phyloP scores from a whole-genome alignment of 1,140 invertebrate species.

The Lethocerus indicus region DNA sequence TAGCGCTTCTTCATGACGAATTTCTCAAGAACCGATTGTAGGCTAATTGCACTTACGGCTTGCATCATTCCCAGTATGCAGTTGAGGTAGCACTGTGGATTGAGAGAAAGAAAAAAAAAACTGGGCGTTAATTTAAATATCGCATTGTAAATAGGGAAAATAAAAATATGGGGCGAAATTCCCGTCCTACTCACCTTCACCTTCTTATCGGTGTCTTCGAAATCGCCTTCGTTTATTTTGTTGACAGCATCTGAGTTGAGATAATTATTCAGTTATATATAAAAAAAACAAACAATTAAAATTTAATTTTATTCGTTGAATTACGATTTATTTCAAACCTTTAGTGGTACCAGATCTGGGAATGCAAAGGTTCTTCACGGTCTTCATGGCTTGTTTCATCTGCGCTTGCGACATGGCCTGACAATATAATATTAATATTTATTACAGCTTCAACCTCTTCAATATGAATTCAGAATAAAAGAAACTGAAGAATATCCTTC shows the following conservation, averaged over 20 bases:
- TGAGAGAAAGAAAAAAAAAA: neutral
- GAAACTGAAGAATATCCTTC: no score
- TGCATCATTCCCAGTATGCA: slow-evolving; percentile 15
- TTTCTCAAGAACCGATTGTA: no score
- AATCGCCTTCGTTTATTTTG: slow-evolving; percentile 10
- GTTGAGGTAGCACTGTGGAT: slow-evolving; percentile 14
- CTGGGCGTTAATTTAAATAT: neutral
- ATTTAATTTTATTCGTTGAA: neutral
- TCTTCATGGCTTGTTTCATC: slow-evolving; percentile 13
- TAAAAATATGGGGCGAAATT: no score
- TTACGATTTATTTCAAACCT: slow-evolving; percentile 1
- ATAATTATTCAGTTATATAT: neutral
- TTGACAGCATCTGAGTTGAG: slow-evolving; percentile 13
- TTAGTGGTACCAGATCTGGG: slow-evolving; percentile 10
- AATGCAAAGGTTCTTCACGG: slow-evolving; percentile 12
- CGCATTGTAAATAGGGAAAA: neutral
- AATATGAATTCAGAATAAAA: no score
- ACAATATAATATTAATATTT: no score
- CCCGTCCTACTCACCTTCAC: slow-evolving; percentile 11
- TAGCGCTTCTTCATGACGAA: no score
- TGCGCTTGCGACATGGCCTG: slow-evolving; percentile 10
- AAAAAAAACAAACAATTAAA: neutral
- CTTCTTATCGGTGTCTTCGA: slow-evolving; percentile 10
- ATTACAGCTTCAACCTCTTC: no score
- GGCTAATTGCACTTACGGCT: slow-evolving; percentile 5